Conservation (phyloP, 1,140 invertebrate species). For the Aphaenogaster rudis region DNA sequence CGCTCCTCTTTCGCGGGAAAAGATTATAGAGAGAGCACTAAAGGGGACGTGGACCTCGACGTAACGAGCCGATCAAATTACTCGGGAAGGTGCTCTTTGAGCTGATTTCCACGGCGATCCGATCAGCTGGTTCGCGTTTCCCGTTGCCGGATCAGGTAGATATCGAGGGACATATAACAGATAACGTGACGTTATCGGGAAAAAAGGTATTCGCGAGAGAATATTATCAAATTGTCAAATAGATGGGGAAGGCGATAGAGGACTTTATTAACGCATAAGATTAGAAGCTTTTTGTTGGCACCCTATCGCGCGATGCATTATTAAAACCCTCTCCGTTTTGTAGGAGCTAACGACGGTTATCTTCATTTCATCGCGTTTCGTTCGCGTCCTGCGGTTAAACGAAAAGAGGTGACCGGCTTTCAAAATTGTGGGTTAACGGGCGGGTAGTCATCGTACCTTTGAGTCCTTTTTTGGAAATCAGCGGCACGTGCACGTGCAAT, state of each 20-base stretch:
- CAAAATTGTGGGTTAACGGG: conserved; percentile 71
- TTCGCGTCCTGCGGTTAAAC: conserved; percentile 25
- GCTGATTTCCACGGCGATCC: conserved; percentile 40
- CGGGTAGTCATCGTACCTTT: conserved; percentile 52
- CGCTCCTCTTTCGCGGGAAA: conserved; percentile 66
- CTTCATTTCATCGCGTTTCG: not conserved
- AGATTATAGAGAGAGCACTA: conserved; percentile 60
- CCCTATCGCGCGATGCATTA: not conserved
- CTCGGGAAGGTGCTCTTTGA: conserved; percentile 43
- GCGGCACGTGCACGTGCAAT: conserved; percentile 25
- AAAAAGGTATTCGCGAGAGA: not conserved
- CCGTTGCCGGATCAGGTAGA: not conserved
- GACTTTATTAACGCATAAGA: not conserved
- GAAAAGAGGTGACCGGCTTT: conserved; percentile 74
- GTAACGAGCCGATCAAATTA: conserved; percentile 74
- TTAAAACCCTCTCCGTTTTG: not conserved
- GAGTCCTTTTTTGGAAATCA: conserved; percentile 73
- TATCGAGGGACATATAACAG: not conserved
- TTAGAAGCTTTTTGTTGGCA: not conserved
- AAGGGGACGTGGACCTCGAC: conserved; percentile 45
- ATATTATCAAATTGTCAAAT: not conserved
- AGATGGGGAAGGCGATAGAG: not conserved
- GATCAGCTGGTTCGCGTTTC: conserved; percentile 43
- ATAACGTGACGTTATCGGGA: not conserved
- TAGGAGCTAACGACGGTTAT: not conserved